A percentile compares a stretch with the other conserved stretches of the same genome.
These are phyloP conservation scores for Elgonia sp. DNA, from an alignment of 2,888 invertebrate genomes.

Conservation along the genomic window DNA sequence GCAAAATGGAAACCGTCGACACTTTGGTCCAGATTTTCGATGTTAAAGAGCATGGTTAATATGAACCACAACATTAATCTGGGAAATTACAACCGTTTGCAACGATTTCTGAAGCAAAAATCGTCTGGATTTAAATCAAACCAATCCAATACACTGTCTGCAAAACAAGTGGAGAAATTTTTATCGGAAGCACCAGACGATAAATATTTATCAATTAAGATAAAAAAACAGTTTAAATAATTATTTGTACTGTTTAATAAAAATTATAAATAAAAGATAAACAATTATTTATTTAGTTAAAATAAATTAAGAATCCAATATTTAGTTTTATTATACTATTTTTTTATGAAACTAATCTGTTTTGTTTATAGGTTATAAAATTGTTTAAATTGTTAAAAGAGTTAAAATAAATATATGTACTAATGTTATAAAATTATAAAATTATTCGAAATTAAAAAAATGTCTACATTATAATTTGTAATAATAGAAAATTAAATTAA, in stretches of 20 bases:
- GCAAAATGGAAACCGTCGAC: conserved; percentile 73
- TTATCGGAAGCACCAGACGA: conserved; percentile 75
- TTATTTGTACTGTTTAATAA: neutral
- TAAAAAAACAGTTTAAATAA: conserved; percentile 6
- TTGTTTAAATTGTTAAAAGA: too few relatives aligned
- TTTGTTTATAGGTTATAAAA: too few relatives aligned
- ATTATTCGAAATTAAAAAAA: too few relatives aligned
- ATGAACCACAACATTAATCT: conserved; percentile 67
- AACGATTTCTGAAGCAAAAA: conserved; percentile 78
- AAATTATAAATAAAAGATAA: neutral
- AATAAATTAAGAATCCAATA: too few relatives aligned
- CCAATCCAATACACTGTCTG: conserved; percentile 80
- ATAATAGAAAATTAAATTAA: too few relatives aligned
- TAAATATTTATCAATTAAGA: conserved; percentile 75
- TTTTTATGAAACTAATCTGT: too few relatives aligned
- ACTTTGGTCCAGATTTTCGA: conserved; percentile 76
- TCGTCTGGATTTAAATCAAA: conserved; percentile 78
- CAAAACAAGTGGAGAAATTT: conserved; percentile 77
- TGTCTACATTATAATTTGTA: too few relatives aligned
- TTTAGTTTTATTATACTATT: too few relatives aligned
- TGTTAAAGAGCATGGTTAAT: conserved; percentile 73
- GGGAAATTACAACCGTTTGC: conserved; percentile 64
- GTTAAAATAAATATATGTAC: too few relatives aligned
- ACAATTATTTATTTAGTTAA: neutral
- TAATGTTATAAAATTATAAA: too few relatives aligned